A percentile compares a stretch with the other conserved stretches of the same genome.
phyloP scores from a whole-genome alignment of 2,888 invertebrate genomes.

The Agonopterix subpropinquella region DNA sequence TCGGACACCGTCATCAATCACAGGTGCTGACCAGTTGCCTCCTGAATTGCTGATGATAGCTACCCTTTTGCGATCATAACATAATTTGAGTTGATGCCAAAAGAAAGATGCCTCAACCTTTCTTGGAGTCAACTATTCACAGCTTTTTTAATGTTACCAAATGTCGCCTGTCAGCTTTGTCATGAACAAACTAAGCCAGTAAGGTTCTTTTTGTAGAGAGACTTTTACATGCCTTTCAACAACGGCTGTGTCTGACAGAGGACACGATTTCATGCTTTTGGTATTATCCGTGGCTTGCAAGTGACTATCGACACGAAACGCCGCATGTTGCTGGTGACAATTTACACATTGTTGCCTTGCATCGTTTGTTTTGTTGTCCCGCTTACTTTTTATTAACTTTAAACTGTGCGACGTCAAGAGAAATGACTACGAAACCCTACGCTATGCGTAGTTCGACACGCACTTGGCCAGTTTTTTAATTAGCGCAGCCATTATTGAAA shows the following conservation, averaged over 20 bases:
- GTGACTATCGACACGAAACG: slow-evolving; percentile 16
- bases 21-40: slow-evolving; percentile 42
- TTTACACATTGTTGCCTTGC: slow-evolving; percentile 16
- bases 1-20: slow-evolving; percentile 62
- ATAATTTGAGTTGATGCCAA: too few species aligned
- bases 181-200: too few species aligned
- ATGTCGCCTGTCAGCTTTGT: too few species aligned
- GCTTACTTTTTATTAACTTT: too few species aligned
- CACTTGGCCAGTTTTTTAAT: too few species aligned
- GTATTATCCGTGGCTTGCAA: slow-evolving; percentile 9
- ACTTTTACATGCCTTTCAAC: not conserved
- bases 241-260: slow-evolving; percentile 2
- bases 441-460: too few species aligned
- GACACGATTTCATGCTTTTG: slow-evolving; percentile 3
- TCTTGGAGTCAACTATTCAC: too few species aligned
- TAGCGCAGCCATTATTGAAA: too few species aligned
- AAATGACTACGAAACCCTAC: too few species aligned
- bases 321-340: slow-evolving; percentile 16
- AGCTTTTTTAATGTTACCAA: too few species aligned
- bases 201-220: not conserved
- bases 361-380: slow-evolving; percentile 11
- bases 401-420: too few species aligned
- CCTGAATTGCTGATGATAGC: slow-evolving; percentile 17
- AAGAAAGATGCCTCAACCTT: too few species aligned
- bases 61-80: not conserved